Evolutionary conservation across 2,888 invertebrate species (phyloP).

Genomic region (Blomia tropicalis): DNA sequence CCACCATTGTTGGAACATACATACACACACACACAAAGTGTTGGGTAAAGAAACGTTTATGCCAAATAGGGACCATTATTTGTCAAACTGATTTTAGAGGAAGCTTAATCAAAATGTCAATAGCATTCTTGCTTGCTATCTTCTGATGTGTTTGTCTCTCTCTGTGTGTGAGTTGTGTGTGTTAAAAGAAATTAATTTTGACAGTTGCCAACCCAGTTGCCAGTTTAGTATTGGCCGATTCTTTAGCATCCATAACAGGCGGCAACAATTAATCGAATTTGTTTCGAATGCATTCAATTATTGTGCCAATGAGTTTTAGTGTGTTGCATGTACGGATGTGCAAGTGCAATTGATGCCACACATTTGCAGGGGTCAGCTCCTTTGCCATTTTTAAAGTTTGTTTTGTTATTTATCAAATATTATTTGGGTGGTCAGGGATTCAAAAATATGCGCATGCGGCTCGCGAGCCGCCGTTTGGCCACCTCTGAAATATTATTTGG

Average conservation of each 20-base stretch:
- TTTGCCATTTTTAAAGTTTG: too few relatives aligned
- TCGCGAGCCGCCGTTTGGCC: too few relatives aligned
- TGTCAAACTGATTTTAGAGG: conserved; percentile 12
- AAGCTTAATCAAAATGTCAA: conserved; percentile 15
- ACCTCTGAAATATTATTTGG: too few relatives aligned
- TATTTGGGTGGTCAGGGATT: too few relatives aligned
- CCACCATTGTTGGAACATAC: not conserved
- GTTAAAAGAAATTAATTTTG: conserved; percentile 7
- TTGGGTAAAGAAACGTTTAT: too few relatives aligned
- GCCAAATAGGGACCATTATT: too few relatives aligned
- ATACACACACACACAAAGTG: not conserved
- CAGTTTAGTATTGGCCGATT: not conserved
- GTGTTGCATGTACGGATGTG: not conserved
- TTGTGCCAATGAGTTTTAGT: not conserved
- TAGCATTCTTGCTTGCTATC: conserved; percentile 15
- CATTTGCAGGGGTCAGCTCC: not conserved
- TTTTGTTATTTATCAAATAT: too few relatives aligned
- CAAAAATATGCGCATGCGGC: too few relatives aligned
- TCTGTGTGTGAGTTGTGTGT: too few relatives aligned
- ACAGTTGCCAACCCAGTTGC: not conserved
- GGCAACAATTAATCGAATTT: conserved; percentile 10
- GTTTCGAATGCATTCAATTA: conserved; percentile 2
- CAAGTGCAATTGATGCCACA: too few relatives aligned
- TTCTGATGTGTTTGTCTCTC: too few relatives aligned
- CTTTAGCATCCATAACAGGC: not conserved